These are phyloP conservation scores for Hemaris fuciformis DNA, from an alignment of 2,888 invertebrate genomes.

Conservation along the genomic window DNA sequence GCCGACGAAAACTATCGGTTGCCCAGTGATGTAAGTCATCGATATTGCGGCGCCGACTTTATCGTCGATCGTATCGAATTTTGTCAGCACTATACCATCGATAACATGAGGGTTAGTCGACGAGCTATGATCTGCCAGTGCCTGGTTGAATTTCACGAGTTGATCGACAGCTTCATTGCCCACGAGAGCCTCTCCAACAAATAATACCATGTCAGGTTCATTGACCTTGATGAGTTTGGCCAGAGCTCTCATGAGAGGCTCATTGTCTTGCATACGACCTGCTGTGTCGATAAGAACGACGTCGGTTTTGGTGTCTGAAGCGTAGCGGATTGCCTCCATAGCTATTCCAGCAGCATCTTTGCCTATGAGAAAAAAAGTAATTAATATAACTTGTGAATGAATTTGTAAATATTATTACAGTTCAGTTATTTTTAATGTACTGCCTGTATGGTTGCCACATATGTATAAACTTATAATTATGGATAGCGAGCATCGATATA, in stretches of 20 bases:
- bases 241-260: conserved; percentile 98
- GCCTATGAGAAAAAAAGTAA: conserved; percentile 61
- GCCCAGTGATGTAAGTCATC: conserved; percentile 99
- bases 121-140: conserved; percentile 94
- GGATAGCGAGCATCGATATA: too few relatives aligned
- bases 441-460: too few relatives aligned
- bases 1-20: conserved; percentile 99
- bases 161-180: conserved; percentile 99
- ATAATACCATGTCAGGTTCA: conserved; percentile 98
- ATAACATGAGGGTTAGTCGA: conserved; percentile 93
- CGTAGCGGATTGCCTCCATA: conserved; percentile 96
- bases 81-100: conserved; percentile 99
- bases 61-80: conserved; percentile 99
- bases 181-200: conserved; percentile 99
- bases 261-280: conserved; percentile 99
- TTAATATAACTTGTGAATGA: neutral
- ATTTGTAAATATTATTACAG: neutral
- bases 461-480: too few relatives aligned
- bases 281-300: conserved; percentile 99
- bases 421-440: too few relatives aligned
- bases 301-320: conserved; percentile 90
- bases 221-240: conserved; percentile 98
- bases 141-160: conserved; percentile 98
- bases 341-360: conserved; percentile 99
- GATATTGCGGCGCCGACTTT: conserved; percentile 99